Evolutionary conservation across 2,888 invertebrate species (phyloP), one percentile per base, ranked within the genome.

Genomic region (Furcula furcula): DNA sequence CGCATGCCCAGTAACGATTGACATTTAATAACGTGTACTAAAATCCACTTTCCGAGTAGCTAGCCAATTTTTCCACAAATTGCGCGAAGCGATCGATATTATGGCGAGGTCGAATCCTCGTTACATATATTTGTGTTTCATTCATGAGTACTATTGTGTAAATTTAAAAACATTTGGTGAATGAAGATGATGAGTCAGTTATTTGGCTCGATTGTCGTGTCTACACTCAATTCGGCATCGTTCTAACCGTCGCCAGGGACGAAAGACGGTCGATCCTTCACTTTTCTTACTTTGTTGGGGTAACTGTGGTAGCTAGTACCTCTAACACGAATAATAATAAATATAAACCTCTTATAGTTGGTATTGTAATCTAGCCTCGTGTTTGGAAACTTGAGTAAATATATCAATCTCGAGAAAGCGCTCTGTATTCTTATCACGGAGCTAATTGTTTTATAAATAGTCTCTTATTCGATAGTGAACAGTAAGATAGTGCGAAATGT

Each of bases 151-250:
- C 41, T 42, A 46, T 47, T 37, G 45, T 38, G 45, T 46, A 31
- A 42, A 48, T 41, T 46, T 37, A 52, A 59, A 56, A 57, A 47
- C 40, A 52, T 70, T 64, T 63, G 53, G 52, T 84, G 76, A 82
- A 83, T 81, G 81, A 77, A 77, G 66, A 65, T 62, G 59, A 68
- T 81, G 79, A 80, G 58, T 83, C 76, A 83, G 55, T 55, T 35
- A 45, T 64, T 84, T 82, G 82, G 81, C 80, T 58, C 62, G 51
- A 52, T 51, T 62, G 51, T 51, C 56, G 51, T 64, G 54, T 62
- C 71, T 70, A 66, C 74, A 76, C 76, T 76, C 72, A 74, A 47
- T 56, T 45, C 51, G 41, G 50, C 46, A 46, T 44, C 34, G 45
- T 35, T 35, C 43, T 43, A 45, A 61, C 54, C 55, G 53, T 56